Conservation (phyloP, 2,797 vertebrate species). For the Naso thynnoides region DNA sequence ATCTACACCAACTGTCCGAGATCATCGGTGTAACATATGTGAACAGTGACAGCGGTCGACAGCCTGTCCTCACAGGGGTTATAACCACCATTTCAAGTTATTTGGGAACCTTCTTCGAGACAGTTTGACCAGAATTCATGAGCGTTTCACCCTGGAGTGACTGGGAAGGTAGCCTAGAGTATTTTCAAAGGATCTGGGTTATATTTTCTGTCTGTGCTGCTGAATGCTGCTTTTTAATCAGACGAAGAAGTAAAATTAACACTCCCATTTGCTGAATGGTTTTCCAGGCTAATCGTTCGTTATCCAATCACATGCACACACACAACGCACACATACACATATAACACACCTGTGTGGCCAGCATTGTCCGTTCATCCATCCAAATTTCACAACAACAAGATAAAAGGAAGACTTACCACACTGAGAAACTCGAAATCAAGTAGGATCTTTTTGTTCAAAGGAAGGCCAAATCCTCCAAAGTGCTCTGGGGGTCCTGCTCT, state of each 20-base stretch:
- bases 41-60: conserved; percentile 53
- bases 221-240: conserved; percentile 41
- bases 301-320: conserved; percentile 2
- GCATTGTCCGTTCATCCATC: neutral
- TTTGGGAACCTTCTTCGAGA: conserved; percentile 38
- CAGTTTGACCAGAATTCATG: conserved; percentile 50
- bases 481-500: neutral
- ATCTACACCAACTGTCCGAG: conserved; percentile 65
- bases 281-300: too few species aligned
- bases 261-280: conserved; percentile 30
- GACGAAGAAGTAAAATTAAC: conserved; percentile 30
- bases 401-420: conserved; percentile 57
- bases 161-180: conserved; percentile 48
- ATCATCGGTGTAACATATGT: conserved; percentile 59
- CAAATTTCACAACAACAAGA: neutral
- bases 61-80: conserved; percentile 53
- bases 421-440: conserved; percentile 9
- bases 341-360: neutral
- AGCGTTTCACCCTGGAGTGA: conserved; percentile 55
- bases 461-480: conserved; percentile 26
- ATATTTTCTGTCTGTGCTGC: conserved; percentile 34
- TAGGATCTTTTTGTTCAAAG: conserved; percentile 3
- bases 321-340: conserved; percentile 4
- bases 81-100: conserved; percentile 51
- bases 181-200: conserved; percentile 57